phyloP scores from a whole-genome alignment of 1,140 invertebrate species.

The Drosophila bipectinata region DNA sequence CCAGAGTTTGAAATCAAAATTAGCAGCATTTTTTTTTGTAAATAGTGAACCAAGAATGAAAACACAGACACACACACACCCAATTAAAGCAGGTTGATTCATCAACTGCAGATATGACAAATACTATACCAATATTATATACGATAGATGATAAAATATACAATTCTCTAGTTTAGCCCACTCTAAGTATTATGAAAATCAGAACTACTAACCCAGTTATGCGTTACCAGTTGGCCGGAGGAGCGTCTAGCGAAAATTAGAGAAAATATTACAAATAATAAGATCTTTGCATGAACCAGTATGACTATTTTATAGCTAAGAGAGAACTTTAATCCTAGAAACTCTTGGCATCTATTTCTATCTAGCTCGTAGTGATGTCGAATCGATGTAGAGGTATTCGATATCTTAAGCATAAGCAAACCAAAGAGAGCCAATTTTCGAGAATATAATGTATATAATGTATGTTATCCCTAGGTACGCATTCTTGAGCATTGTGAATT shows the following conservation, averaged over 20 bases:
- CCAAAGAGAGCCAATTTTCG: slow-evolving; percentile 69
- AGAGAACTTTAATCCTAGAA: background rate
- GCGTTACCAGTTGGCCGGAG: slow-evolving; percentile 48
- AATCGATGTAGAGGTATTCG: slow-evolving; percentile 8
- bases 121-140: slow-evolving; percentile 37
- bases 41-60: slow-evolving; percentile 5
- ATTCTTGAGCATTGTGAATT: slow-evolving; percentile 45
- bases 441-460: slow-evolving; percentile 42
- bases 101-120: slow-evolving; percentile 41
- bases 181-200: slow-evolving; percentile 61
- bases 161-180: slow-evolving; percentile 39
- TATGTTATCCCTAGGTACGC: slow-evolving; percentile 51
- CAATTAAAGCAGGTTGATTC: slow-evolving; percentile 21
- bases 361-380: slow-evolving; percentile 35
- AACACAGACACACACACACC: slow-evolving; percentile 22
- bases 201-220: slow-evolving; percentile 36
- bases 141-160: slow-evolving; percentile 36
- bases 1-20: slow-evolving; percentile 28
- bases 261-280: slow-evolving; percentile 22
- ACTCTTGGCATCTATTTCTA: slow-evolving; percentile 23
- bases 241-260: slow-evolving; percentile 64
- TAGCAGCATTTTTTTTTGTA: slow-evolving; percentile 49
- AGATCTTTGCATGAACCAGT: slow-evolving; percentile 27
- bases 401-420: slow-evolving; percentile 46
- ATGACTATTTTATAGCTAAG: slow-evolving; percentile 23